Evolutionary conservation across 2,888 invertebrate species (phyloP), one percentile per base, ranked within the genome.

Genomic region (Gastracanthus pulcherrimus): DNA sequence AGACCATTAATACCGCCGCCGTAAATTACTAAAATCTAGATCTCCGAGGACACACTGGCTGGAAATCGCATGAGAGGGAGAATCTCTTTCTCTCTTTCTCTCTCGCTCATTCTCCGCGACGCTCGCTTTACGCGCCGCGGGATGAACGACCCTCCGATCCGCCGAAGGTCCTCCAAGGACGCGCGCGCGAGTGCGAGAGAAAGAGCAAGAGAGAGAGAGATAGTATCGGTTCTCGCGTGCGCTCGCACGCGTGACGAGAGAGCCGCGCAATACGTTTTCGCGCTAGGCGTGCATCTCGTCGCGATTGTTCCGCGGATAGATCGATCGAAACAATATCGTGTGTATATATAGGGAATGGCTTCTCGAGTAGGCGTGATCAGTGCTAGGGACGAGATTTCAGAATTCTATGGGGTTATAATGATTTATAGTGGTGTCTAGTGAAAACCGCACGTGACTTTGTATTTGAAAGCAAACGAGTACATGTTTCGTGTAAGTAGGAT

Each of bases 11-110:
- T 70, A 70, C 45, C 16, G 55, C 62, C 19, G 78, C 75, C 55
- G 78, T 75, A 78, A 82, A 82, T 82, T 74, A 74, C 76, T 74
- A 78, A 82, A 82, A 82, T 82, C 74, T 78, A 78, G 81, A 82
- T 82, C 77, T 34, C 16, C 11, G 62, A 58, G 71, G 31, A 64
- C 67, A 48, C 41, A 64, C 64, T 71, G 19, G 55, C 34, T 58
- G 45, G 62, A 45, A 66, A 71, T 70, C 66, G 70, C 62, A 64
- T 29, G 45, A 58, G 19, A 36, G 58, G 31, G 36, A 64, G 72
- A 58, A 36, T 45, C 55, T 70, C 34, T 34, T 31, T 58, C 60
- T 36, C 64, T 64, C 58, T 67, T 45, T 76, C 69, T 67, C 19
- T 67, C 19, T 6, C 36, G 19, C 55, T 19, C 31, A 29, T 38